Base-by-base conservation (phyloP, 2,113 vertebrate species). In the Sterna hirundo region DNA sequence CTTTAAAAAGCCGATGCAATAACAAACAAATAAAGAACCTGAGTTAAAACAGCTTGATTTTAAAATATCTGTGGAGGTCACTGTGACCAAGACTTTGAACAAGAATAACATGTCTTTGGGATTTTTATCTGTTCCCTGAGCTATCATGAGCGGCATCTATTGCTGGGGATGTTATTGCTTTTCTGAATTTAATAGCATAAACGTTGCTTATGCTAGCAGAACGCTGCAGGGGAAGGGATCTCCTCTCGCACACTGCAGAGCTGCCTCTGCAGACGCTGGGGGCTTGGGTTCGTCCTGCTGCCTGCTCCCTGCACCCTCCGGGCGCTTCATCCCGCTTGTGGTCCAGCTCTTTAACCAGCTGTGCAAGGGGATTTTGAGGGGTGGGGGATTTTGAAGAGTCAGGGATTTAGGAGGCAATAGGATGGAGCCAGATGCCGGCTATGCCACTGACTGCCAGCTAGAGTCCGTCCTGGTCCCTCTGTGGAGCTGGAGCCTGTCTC, bases 111-210 rank as follows among this genome's bases (percentile, higher is more conserved):
- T 64, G 52, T 92, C 86, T 57, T 86, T 34, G 21, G 75, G 85
- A 72, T 81, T 60, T 88, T 96, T 82, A 60, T 86, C 93, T 76
- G 54, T 52, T 92, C 93, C 82, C 90, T 57, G 72, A 36, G 83
- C 76, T 93, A 84, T 96, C 16, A 0, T 25, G n/a, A 88, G 76
- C 11, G 5, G 79, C 79, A 93, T 90, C 94, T 90, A 40, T 84
- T 86, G 95, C 94, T 49, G 44, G 64, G 82, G 83, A 86, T 68
- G 65, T 97, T 94, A 92, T 38, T 96, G 88, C 90, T 81, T 86
- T 69, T 81, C 82, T 60, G 85, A 20, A 75, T 89, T 83, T 77
- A 88, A 94, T 30, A 88, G 82, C 70, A 74, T 68, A 27, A 85
- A 77, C 26, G 3, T 62, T 88, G 90, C 93, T 87, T 65, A 29